Evolutionary conservation across 1,140 invertebrate genomes (phyloP).

Genomic region (Neodiprion pinetum): DNA sequence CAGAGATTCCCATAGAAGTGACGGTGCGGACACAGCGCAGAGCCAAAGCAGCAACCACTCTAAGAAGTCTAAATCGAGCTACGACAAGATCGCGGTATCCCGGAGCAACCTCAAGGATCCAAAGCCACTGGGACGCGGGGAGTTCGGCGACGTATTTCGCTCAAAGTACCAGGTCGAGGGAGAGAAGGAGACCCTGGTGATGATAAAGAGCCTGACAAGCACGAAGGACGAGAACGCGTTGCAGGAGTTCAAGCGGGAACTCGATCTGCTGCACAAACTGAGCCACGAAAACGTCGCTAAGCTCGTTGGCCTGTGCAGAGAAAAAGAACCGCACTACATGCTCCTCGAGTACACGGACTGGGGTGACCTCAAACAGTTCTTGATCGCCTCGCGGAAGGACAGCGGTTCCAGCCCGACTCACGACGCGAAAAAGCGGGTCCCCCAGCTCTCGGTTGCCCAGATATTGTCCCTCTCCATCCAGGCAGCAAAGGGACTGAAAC

Average conservation of each 20-base stretch:
- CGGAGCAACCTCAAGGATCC: conserved; percentile 78
- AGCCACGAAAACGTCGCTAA: conserved; percentile 82
- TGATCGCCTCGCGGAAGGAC: conserved; percentile 81
- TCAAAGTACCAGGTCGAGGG: conserved; percentile 63
- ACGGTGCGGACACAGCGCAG: conserved; percentile 81
- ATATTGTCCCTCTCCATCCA: conserved; percentile 77
- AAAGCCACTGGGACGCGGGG: conserved; percentile 86
- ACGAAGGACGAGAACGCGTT: conserved; percentile 79
- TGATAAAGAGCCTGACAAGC: conserved; percentile 78
- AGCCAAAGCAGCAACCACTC: conserved; percentile 75
- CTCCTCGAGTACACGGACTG: conserved; percentile 92
- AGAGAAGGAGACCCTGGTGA: conserved; percentile 64
- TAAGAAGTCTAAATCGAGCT: conserved; percentile 75
- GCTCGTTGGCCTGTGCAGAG: conserved; percentile 82
- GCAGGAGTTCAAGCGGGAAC: conserved; percentile 85
- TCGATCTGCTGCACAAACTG: conserved; percentile 83
- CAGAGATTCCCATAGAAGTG: conserved; percentile 73
- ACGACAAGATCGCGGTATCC: conserved; percentile 79
- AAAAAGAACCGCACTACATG: conserved; percentile 87
- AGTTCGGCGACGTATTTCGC: conserved; percentile 89
- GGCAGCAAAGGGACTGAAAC: conserved; percentile 84
- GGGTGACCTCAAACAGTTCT: conserved; percentile 94
- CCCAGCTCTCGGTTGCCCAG: conserved; percentile 74
- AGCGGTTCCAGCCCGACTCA: conserved; percentile 46
- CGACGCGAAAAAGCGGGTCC: conserved; percentile 61